Evolutionary conservation across 2,888 invertebrate species (phyloP), one percentile per base, ranked within the genome.

Genomic region (Caenorhabditis uteleia): DNA sequence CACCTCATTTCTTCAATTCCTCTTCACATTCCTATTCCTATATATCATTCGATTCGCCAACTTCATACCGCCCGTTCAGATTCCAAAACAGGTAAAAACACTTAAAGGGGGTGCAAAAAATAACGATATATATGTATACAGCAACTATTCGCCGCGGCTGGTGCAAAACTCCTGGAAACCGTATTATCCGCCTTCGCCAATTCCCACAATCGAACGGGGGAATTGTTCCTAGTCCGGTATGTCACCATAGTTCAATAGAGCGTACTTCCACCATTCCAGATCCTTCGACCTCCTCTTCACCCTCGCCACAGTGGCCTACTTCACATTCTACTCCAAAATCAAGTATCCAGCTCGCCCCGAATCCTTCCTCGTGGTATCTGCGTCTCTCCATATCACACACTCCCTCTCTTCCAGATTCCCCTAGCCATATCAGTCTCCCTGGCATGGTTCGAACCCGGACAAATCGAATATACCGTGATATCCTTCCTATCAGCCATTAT

Each of bases 371-470:
- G n/a, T n/a, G n/a, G n/a, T n/a, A n/a, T n/a, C n/a, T n/a, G n/a
- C n/a, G 26, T 64, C 62, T n/a, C n/a, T n/a, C n/a, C n/a, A n/a
- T n/a, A 47, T 26, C 57, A 8, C 6, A 29, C 12, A 26, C 2
- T 3, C 2, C 20, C 48, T 5, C 1, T 6, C 47, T 49, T 76
- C 8, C 45, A 80, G 81, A 34, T 77, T 0, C 76, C 76, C 0
- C 34, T 82, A 7, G 74, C 75, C 18, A 27, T 81, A 12, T 50
- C 68, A 4, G 78, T 70, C 3, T 82, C 82, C 0, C 49, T 82
- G 2, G 70, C 76, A 7, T 82, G 82, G 82, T 50, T 82, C 20
- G 82, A 82, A 50, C 75, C 72, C 21, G 76, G 79, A 10, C 79
- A 82, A 55, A 68, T 82, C 44, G 82, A 82, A 44, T 80, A 74